A percentile compares a stretch with the other conserved stretches of the same genome.
Evolutionary conservation across 1,140 invertebrate species (phyloP).

Genomic region (Drosophila punjabiensis): DNA sequence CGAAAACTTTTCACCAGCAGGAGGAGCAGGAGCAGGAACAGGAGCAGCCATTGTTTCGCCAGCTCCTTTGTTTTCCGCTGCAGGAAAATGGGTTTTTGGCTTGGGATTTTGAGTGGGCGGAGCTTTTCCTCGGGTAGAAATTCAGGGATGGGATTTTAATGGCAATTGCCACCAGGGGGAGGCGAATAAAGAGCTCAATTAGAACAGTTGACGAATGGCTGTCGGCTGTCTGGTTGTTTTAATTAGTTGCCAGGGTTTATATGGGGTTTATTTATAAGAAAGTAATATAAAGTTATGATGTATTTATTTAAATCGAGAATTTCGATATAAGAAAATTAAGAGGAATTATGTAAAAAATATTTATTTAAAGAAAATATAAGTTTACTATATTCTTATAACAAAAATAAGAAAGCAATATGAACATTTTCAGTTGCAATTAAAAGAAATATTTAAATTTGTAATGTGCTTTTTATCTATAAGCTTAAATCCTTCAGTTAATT

Average conservation of each 20-base stretch:
- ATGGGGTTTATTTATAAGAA: not conserved
- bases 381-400: too few relatives aligned
- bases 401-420: too few relatives aligned
- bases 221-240: conserved; percentile 11
- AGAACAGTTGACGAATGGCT: conserved; percentile 35
- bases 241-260: conserved; percentile 18
- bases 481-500: too few relatives aligned
- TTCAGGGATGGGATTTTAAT: conserved; percentile 28
- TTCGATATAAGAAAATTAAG: too few relatives aligned
- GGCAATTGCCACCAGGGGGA: conserved; percentile 4
- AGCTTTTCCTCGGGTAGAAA: conserved; percentile 9
- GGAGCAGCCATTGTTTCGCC: conserved; percentile 51
- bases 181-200: conserved; percentile 62
- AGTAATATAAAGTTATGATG: not conserved
- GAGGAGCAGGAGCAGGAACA: conserved; percentile 6
- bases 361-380: not conserved
- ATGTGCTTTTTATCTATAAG: too few relatives aligned
- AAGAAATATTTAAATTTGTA: too few relatives aligned
- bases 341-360: too few relatives aligned
- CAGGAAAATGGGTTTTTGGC: conserved; percentile 7
- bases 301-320: too few relatives aligned
- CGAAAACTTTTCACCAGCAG: conserved; percentile 46
- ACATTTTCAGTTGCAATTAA: too few relatives aligned
- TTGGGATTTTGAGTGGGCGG: conserved; percentile 2
- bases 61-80: conserved; percentile 34